Evolutionary conservation across 2,888 invertebrate species (phyloP).

Genomic region (Papilio gigon): DNA sequence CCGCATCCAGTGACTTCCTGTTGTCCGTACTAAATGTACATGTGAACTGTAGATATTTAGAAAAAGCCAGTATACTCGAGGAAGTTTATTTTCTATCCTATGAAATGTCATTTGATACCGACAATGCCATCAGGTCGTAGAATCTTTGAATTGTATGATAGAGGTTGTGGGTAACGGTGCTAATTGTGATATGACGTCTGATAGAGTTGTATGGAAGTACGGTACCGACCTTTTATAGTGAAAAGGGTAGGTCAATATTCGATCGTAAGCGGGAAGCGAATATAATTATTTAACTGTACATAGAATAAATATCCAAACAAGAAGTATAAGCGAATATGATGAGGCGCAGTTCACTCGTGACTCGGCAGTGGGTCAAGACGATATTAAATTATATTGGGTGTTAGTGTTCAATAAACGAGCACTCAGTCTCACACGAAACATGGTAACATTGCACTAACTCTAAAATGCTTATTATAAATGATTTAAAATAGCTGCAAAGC

Average conservation of each 20-base stretch:
- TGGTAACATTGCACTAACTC: constrained; percentile 50
- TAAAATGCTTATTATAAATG: constrained; percentile 33
- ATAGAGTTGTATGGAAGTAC: no score
- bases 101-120: no score
- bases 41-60: neutral
- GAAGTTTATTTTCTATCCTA: no score
- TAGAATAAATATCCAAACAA: constrained; percentile 30
- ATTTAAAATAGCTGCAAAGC: constrained; percentile 1
- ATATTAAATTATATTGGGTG: constrained; percentile 63
- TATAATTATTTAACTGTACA: no score
- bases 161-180: no score
- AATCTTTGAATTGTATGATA: no score
- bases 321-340: constrained; percentile 23
- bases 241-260: no score
- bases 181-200: no score
- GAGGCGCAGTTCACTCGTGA: constrained; percentile 57
- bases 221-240: no score
- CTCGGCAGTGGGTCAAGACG: constrained; percentile 71
- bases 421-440: constrained; percentile 51
- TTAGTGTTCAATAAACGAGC: constrained; percentile 54
- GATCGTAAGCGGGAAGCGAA: no score
- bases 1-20: no score
- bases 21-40: constrained; percentile 4
- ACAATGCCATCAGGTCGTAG: no score
- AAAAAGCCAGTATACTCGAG: constrained; percentile 6